These are phyloP conservation scores for Netelia melanura DNA, from an alignment of 2,888 invertebrate genomes.

Conservation along the genomic window DNA sequence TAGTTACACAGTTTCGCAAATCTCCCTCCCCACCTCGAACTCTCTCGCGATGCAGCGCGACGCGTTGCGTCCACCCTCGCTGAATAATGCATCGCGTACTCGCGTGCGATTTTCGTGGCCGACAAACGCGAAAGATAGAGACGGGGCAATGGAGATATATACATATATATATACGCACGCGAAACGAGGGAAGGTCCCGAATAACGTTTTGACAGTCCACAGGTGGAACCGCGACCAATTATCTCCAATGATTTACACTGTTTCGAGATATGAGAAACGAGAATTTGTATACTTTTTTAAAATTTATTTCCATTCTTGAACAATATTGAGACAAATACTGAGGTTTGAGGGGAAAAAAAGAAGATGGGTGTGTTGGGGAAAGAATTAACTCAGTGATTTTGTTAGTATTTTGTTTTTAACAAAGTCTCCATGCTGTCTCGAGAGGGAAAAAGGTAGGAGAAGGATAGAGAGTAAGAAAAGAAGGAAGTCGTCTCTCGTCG, in stretches of 20 bases:
- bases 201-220: constrained; percentile 78
- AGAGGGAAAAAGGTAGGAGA: constrained; percentile 23
- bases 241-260: constrained; percentile 81
- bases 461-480: constrained; percentile 41
- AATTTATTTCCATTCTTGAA: background rate
- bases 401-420: constrained; percentile 62
- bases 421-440: constrained; percentile 34
- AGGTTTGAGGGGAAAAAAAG: background rate
- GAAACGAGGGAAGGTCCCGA: constrained; percentile 39
- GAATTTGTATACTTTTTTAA: constrained; percentile 5
- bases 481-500: constrained; percentile 55
- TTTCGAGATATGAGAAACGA: background rate
- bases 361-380: constrained; percentile 9
- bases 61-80: constrained; percentile 66
- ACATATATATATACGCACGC: background rate
- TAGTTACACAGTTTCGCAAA: constrained; percentile 66
- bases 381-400: constrained; percentile 63
- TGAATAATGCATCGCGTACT: constrained; percentile 80
- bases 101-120: constrained; percentile 76
- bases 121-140: constrained; percentile 71
- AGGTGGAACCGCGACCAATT: constrained; percentile 81
- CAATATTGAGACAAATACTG: background rate
- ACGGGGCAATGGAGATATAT: constrained; percentile 16
- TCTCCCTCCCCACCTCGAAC: constrained; percentile 61
- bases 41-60: constrained; percentile 47